Conservation (phyloP, 2,888 invertebrate species). For the Zelleria hepariella region DNA sequence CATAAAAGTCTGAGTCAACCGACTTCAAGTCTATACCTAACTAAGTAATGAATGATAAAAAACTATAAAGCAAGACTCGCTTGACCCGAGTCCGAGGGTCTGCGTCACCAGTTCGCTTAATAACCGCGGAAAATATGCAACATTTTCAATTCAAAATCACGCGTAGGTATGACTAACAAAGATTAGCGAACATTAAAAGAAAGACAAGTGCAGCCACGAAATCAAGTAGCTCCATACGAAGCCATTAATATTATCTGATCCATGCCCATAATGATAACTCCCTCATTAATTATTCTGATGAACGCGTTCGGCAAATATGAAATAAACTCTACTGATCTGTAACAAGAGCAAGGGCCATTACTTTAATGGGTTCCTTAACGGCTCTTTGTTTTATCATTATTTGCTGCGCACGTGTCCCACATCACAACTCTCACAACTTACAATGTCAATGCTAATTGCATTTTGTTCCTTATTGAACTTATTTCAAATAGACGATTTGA, state of each 20-base stretch:
- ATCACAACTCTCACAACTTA: not conserved
- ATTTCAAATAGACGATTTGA: not conserved
- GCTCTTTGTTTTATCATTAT: constrained; percentile 40
- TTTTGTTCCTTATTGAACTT: not conserved
- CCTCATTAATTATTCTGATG: constrained; percentile 8
- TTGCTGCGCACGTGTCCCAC: constrained; percentile 34
- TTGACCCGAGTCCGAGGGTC: not conserved
- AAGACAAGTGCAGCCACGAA: not conserved
- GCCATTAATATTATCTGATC: not conserved
- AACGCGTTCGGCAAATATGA: constrained; percentile 19
- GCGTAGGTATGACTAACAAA: not conserved
- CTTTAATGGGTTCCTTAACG: constrained; percentile 35
- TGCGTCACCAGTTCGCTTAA: not conserved
- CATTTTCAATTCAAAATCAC: not conserved
- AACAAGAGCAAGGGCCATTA: constrained; percentile 34
- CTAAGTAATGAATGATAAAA: not conserved
- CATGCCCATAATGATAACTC: constrained; percentile 2
- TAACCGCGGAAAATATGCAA: not conserved
- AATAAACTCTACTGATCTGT: constrained; percentile 25
- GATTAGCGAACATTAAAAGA: not conserved
- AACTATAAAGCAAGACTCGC: not conserved
- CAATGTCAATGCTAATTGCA: not conserved
- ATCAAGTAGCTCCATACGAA: not conserved
- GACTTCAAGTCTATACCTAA: not conserved
- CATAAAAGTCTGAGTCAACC: constrained; percentile 1